phyloP scores from a whole-genome alignment of 2,113 vertebrate genomes.

The Spermophilus dauricus region DNA sequence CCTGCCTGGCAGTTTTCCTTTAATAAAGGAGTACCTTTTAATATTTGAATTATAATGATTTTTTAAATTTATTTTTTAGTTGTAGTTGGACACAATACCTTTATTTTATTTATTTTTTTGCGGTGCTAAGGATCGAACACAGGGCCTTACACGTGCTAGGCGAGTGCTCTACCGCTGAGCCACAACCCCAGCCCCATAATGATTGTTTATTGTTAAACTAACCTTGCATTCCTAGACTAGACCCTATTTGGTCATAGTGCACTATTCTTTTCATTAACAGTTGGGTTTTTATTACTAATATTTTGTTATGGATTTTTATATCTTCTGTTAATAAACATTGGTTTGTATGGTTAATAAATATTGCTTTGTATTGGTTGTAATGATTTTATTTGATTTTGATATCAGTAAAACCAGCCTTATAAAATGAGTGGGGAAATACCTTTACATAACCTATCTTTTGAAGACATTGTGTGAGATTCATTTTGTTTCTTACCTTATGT shows the following conservation, averaged over 20 bases:
- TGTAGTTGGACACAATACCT: too few relatives aligned
- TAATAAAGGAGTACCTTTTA: slow-evolving; percentile 16
- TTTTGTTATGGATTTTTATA: background rate
- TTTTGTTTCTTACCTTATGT: slow-evolving; percentile 32
- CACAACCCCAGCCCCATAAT: background rate
- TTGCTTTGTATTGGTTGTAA: background rate
- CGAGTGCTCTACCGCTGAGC: too few relatives aligned
- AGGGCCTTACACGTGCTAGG: too few relatives aligned
- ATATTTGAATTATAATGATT: background rate
- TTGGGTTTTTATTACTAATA: background rate
- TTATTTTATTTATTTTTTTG: too few relatives aligned
- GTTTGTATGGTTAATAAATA: background rate
- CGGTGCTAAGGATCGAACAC: too few relatives aligned
- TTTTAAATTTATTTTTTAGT: background rate
- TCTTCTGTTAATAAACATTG: slow-evolving; percentile 10
- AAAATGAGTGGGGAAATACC: background rate
- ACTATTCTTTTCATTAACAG: slow-evolving; percentile 1
- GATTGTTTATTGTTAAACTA: background rate
- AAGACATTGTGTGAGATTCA: background rate
- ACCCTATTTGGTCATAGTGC: background rate
- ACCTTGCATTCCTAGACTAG: background rate
- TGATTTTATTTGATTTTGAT: slow-evolving; percentile 28
- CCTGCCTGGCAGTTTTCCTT: background rate
- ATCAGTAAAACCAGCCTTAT: background rate
- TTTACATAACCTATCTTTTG: background rate